Evolutionary conservation across 2,888 invertebrate genomes (phyloP), one percentile per base, ranked within the genome.

Genomic region (Aleiodes testaceus): DNA sequence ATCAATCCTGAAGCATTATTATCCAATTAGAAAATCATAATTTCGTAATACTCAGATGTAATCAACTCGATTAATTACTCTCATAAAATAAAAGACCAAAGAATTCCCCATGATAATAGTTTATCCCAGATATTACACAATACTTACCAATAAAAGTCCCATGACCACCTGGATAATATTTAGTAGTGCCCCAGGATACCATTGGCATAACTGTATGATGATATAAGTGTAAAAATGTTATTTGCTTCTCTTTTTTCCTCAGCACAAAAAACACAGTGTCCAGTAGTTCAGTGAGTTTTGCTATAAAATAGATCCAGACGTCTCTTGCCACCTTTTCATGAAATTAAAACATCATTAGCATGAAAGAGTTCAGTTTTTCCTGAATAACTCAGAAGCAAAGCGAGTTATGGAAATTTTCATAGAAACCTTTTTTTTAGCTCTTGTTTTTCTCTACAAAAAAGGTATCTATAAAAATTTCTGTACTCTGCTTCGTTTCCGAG

Each of bases 151-250:
- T 95, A 82, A 96, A 93, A 2, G 97, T 96, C 26, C 96, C 96
- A 87, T 98, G 97, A 0, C 96, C 96, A 66, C 96, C 96, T 70
- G 92, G 81, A 83, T 91, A 94, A 85, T 95, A 97, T 87, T 96
- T 96, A 12, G 96, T 94, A 12, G 94, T 94, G 55, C 95, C 96
- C 97, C 97, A 98, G 66, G 95, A 95, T 80, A 95, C 93, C 91
- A 96, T 91, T 1, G 97, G 97, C 97, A 98, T 98, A 53, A 96
- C 94, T 0, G 96, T 95, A 85, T 98, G 97, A 86, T 98, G 98
- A 84, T 97, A 97, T 80, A 97, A 91, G 83, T 98, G 97, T 67
- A 98, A 91, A 85, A 96, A 95, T 0, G 95, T 94, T 65, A 97
- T 93, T 88, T 98, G 97, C 6, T 92, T 91, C 77, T 95, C 92